Evolutionary conservation across 2,797 vertebrate genomes (phyloP).

Genomic region (Gymnopithys bicolor): DNA sequence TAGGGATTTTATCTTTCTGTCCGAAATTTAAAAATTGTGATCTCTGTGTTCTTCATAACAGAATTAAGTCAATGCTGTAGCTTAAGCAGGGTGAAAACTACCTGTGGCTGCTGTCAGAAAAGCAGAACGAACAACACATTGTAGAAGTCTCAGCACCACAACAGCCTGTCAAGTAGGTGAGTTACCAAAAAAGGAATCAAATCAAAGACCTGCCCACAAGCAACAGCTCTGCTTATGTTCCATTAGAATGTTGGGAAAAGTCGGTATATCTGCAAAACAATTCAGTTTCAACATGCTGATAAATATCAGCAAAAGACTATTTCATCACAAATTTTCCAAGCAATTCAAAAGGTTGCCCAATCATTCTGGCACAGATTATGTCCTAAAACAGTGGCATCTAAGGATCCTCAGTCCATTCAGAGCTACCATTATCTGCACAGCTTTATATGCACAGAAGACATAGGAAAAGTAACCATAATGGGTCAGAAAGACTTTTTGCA

Average conservation of each 20-base stretch:
- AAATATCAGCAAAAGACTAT: constrained; percentile 17
- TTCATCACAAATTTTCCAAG: constrained; percentile 47
- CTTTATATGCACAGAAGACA: not conserved
- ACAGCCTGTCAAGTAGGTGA: not conserved
- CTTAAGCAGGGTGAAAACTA: not conserved
- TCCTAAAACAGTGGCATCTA: not conserved
- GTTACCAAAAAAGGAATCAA: not conserved
- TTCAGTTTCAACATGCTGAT: constrained; percentile 2
- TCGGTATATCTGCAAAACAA: not conserved
- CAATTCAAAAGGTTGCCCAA: not conserved
- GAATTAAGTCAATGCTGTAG: not conserved
- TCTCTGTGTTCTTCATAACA: not conserved
- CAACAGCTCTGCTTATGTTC: not conserved
- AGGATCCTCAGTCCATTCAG: not conserved
- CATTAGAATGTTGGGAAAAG: not conserved
- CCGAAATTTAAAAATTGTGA: rapidly evolving
- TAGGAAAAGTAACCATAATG: not conserved
- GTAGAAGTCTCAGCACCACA: not conserved
- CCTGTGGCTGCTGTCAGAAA: not conserved
- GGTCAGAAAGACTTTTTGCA: not conserved
- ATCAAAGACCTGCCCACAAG: not conserved
- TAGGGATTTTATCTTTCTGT: not conserved
- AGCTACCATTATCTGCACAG: not conserved
- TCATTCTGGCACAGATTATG: not conserved
- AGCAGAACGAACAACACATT: not conserved